A percentile compares a stretch with the other conserved stretches of the same genome.
phyloP scores from a whole-genome alignment of 2,888 invertebrate species.

The Agrochola macilenta region DNA sequence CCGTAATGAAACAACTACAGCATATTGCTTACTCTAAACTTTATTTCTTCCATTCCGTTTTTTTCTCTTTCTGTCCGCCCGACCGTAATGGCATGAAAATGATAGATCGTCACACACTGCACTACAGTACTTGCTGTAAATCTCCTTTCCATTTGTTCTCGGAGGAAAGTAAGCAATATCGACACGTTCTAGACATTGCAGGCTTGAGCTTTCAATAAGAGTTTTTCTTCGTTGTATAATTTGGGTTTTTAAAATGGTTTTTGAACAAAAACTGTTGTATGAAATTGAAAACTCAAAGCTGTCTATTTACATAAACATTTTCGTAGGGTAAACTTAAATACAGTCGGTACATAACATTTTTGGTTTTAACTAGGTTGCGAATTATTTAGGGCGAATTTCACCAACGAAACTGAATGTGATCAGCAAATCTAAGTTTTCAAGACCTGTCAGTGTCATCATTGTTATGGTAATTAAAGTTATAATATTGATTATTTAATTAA shows the following conservation, averaged over 20 bases:
- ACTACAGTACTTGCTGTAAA: conserved; percentile 29
- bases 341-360: neutral
- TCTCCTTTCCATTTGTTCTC: conserved; percentile 35
- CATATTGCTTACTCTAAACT: conserved; percentile 11
- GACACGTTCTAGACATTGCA: conserved; percentile 37
- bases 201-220: conserved; percentile 19
- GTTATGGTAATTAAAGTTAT: neutral
- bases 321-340: neutral
- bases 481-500: neutral
- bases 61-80: neutral
- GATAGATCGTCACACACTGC: conserved; percentile 39
- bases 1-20: conserved; percentile 11
- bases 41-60: conserved; percentile 28
- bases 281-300: conserved; percentile 8
- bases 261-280: conserved; percentile 1
- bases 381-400: neutral
- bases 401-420: neutral
- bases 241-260: conserved; percentile 2
- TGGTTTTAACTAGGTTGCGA: neutral
- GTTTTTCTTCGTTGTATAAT: neutral
- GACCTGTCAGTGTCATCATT: neutral
- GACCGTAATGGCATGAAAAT: conserved; percentile 43
- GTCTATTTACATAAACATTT: neutral
- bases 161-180: conserved; percentile 30
- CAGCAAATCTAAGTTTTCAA: neutral